Conservation (phyloP, 1,140 invertebrate species). For the Nilaparvata lugens region DNA sequence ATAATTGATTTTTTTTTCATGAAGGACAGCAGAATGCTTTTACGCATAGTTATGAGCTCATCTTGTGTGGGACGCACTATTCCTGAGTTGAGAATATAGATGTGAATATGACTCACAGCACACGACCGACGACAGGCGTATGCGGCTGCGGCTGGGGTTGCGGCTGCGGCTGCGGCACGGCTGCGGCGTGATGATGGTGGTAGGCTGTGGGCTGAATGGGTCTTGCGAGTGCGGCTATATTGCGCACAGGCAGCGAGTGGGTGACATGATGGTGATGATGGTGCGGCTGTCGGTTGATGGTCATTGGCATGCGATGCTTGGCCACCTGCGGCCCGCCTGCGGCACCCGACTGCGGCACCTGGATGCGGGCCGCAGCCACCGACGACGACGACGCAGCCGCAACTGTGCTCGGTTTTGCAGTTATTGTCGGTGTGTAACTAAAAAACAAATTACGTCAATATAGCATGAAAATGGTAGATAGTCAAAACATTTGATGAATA, state of each 20-base stretch:
- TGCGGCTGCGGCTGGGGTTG: neutral
- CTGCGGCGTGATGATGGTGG: neutral
- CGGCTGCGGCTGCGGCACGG: neutral
- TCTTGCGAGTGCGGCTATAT: slow-evolving; percentile 23
- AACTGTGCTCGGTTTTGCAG: neutral
- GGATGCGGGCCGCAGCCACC: neutral
- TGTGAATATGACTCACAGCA: neutral
- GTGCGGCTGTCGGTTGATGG: slow-evolving; percentile 13
- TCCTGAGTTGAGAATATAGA: neutral
- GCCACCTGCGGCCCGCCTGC: neutral
- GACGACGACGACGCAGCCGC: neutral
- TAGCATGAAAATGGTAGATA: neutral
- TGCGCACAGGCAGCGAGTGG: slow-evolving; percentile 22
- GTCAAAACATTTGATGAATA: neutral
- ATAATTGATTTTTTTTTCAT: too few relatives aligned
- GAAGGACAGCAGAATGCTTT: too few relatives aligned
- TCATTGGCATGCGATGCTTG: slow-evolving; percentile 14
- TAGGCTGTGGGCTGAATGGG: slow-evolving; percentile 8
- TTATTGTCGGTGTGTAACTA: slow-evolving; percentile 13
- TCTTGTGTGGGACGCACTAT: too few relatives aligned
- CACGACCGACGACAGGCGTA: too few relatives aligned
- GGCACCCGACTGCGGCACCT: neutral
- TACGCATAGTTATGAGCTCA: too few relatives aligned
- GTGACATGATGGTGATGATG: slow-evolving; percentile 27
- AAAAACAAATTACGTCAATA: neutral